Evolutionary conservation across 1,140 invertebrate genomes (phyloP), one percentile per base, ranked within the genome.

Genomic region (Steinernema feltiae): DNA sequence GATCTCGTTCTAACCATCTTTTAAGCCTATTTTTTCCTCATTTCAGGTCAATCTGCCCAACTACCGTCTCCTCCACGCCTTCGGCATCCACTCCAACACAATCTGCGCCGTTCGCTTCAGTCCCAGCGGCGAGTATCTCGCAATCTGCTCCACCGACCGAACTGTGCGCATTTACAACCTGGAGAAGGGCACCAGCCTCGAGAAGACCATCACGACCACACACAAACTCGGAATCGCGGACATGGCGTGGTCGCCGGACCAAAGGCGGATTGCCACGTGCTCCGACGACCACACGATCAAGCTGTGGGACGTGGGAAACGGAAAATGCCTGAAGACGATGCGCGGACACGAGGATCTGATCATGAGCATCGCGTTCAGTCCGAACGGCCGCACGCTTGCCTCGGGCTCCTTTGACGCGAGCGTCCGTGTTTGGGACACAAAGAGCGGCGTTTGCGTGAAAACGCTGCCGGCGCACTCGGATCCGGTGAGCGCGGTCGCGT

Each of bases 301-400:
- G 24, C 7, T 72, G 41, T 79, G 77, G 76, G 73, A 79, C 41
- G 29, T 77, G 31, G 12, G n/a, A 69, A 32, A 73, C 0, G 27
- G 7, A 0, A 99, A 98, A 90, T 97, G 95, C 89, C 89, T 98
- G 80, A 99, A 99, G 89, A 99, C 97, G 0, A 88, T 99, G 27
- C 99, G 98, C 88, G 97, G 97, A 30, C 97, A 99, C 87, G 97
- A 94, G 88, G 99, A 99, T 88, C 99, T 99, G 88, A 97, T 99
- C 0, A 99, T 99, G 87, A 99, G 97, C 87, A 99, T 96, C 87
- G 98, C 98, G 89, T 99, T 99, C 87, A 99, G 99, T 89, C 97
- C 97, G 2, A 12, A 27, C 12, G 53, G 53, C 2, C 12, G 24
- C 7, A 3, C 7, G 2, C 15, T 63, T 3, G 53, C 53, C 24